These are phyloP conservation scores for Perognathus longimembris DNA, from an alignment of 2,113 vertebrate species.

Conservation along the genomic window DNA sequence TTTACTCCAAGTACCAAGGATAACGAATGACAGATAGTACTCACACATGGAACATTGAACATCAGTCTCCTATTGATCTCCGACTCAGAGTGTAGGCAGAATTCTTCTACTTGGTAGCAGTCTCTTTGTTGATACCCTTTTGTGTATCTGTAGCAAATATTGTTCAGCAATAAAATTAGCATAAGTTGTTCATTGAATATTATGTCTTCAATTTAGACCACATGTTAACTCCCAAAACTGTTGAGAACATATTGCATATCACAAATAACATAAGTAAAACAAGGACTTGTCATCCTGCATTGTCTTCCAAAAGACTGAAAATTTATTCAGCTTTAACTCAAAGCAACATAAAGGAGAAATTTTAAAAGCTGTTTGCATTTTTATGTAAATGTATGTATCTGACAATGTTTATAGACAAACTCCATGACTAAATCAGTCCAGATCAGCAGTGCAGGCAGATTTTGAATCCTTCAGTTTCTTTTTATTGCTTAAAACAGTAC, in stretches of 20 bases:
- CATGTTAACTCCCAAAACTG: conserved; percentile 11
- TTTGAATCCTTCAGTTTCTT: not conserved
- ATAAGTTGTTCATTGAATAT: not conserved
- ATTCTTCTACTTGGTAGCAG: not conserved
- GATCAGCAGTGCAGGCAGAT: not conserved
- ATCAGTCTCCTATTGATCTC: not conserved
- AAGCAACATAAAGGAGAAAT: not conserved
- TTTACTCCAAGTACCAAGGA: not conserved
- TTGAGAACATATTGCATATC: not conserved
- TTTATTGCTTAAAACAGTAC: not conserved
- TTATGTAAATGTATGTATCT: not conserved
- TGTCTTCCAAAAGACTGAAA: not conserved
- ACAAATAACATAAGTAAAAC: not conserved
- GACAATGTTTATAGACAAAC: not conserved
- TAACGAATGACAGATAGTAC: not conserved
- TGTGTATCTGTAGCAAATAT: not conserved
- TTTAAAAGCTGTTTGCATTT: not conserved
- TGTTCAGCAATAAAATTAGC: not conserved
- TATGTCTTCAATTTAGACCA: conserved; percentile 3
- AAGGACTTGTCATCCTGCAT: not conserved
- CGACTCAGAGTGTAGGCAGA: not conserved
- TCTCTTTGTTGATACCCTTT: not conserved
- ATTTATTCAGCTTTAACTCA: not conserved
- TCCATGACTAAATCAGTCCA: not conserved
- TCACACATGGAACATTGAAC: not conserved